These are phyloP conservation scores for Galeruca laticollis DNA, from an alignment of 2,888 invertebrate genomes.

Conservation along the genomic window DNA sequence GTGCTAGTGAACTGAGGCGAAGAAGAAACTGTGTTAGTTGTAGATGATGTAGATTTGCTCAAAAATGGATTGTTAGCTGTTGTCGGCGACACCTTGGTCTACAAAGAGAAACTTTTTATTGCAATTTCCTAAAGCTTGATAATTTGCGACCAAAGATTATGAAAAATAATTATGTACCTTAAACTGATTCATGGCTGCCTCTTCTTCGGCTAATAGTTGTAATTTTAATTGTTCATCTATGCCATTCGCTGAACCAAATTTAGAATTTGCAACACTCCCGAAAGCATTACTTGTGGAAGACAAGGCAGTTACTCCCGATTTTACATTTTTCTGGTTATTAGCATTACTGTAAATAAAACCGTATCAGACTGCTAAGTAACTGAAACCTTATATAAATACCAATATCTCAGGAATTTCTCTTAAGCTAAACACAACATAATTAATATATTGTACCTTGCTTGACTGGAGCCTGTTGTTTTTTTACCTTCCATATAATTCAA, in stretches of 20 bases:
- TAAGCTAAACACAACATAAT: conserved; percentile 32
- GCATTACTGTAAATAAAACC: conserved; percentile 57
- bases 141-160: too few species aligned
- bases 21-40: conserved; percentile 47
- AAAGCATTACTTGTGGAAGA: conserved; percentile 91
- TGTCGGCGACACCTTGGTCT: conserved; percentile 81
- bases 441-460: neutral
- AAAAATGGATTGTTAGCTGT: conserved; percentile 90
- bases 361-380: too few species aligned
- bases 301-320: conserved; percentile 88
- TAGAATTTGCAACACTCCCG: conserved; percentile 76
- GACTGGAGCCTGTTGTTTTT: conserved; percentile 66
- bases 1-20: conserved; percentile 46
- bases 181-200: conserved; percentile 94
- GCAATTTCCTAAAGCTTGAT: too few species aligned
- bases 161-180: conserved; percentile 74
- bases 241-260: conserved; percentile 71
- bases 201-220: conserved; percentile 94
- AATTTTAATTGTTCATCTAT: conserved; percentile 89
- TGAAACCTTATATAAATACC: conserved; percentile 16
- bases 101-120: conserved; percentile 47
- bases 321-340: conserved; percentile 89
- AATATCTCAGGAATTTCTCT: too few species aligned
- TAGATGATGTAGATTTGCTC: conserved; percentile 64
- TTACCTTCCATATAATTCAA: conserved; percentile 93